phyloP scores from a whole-genome alignment of 2,797 vertebrate species.

The Serranus cabrilla region DNA sequence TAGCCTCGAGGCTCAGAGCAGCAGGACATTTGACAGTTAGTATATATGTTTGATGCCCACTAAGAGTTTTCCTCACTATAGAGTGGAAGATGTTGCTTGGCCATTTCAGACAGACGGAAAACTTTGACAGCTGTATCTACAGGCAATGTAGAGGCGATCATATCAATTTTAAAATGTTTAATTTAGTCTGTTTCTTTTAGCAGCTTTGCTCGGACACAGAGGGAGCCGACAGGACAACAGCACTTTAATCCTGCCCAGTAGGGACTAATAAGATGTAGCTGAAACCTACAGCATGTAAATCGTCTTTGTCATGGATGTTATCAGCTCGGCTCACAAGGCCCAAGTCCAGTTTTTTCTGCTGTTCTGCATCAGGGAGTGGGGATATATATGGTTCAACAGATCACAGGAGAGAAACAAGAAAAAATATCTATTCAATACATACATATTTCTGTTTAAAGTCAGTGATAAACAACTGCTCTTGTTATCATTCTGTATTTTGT shows the following conservation, averaged over 20 bases:
- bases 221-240: slow-evolving; percentile 28
- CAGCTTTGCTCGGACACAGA: slow-evolving; percentile 39
- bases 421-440: not conserved
- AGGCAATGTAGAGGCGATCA: slow-evolving; percentile 15
- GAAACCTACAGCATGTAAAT: slow-evolving; percentile 43
- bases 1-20: not conserved
- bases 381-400: not conserved
- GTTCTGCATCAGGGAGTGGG: not conserved
- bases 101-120: slow-evolving; percentile 6
- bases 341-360: slow-evolving; percentile 7
- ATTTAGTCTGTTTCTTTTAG: slow-evolving; percentile 26
- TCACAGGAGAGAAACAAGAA: not conserved
- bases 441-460: not conserved
- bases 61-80: slow-evolving; percentile 1
- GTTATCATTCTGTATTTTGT: not conserved
- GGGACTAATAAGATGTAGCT: slow-evolving; percentile 45
- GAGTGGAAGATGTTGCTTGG: not conserved
- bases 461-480: not conserved
- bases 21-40: slow-evolving; percentile 5
- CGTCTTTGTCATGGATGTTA: slow-evolving; percentile 61
- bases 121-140: slow-evolving; percentile 21
- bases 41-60: slow-evolving; percentile 13
- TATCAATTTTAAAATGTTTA: slow-evolving; percentile 3
- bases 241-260: slow-evolving; percentile 49
- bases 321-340: slow-evolving; percentile 40